A percentile compares a stretch with the other conserved stretches of the same genome.
Conservation (phyloP, 2,888 invertebrate genomes). For the Meteorus colon region DNA sequence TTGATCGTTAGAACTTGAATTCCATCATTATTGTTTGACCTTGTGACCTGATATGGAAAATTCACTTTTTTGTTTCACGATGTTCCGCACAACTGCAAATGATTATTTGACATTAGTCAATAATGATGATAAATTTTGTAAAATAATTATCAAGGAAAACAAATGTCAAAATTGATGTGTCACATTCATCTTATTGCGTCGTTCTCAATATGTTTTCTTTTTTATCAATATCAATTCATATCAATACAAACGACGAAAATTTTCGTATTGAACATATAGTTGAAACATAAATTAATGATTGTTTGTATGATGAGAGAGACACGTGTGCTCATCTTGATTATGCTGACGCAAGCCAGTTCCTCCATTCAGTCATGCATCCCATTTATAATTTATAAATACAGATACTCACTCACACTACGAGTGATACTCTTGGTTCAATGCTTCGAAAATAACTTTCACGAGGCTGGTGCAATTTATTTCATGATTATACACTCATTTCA, state of each 20-base stretch:
- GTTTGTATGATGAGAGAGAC: constrained; percentile 34
- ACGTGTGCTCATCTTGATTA: constrained; percentile 39
- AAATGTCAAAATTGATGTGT: no score
- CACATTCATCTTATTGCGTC: no score
- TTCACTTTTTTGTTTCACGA: no score
- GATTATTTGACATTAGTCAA: no score
- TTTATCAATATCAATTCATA: neutral
- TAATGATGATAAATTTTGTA: no score
- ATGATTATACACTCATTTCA: neutral
- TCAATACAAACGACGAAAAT: neutral
- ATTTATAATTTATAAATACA: neutral
- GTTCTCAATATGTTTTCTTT: no score
- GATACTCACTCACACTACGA: neutral
- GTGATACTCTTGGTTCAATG: neutral
- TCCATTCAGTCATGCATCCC: constrained; percentile 53
- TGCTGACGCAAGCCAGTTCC: constrained; percentile 57
- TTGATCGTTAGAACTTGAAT: no score
- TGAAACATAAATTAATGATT: constrained; percentile 29
- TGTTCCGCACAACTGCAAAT: no score
- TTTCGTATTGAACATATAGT: neutral
- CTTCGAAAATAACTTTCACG: constrained; percentile 10
- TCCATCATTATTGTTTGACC: no score
- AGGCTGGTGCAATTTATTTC: constrained; percentile 24
- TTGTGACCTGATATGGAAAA: no score
- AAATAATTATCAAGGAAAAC: no score